Percentiles rank a stretch among this genome's conserved stretches.
Evolutionary conservation across 2,797 vertebrate species (phyloP).

Genomic region (Danio aesculapii): DNA sequence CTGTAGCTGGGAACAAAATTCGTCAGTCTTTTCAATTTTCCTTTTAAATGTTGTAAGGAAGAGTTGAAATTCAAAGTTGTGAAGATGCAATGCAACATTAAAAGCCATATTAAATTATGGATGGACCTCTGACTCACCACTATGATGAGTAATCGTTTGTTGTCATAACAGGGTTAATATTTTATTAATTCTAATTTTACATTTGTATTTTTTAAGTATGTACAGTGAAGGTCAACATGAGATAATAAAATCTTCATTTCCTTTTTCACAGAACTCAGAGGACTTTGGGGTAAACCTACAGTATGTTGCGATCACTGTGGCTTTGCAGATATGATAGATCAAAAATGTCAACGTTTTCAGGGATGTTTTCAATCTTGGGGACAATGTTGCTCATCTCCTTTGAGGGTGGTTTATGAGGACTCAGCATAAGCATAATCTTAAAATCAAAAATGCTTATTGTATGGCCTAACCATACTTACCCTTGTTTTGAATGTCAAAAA

Average conservation of each 20-base stretch:
- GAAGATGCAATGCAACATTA: not conserved
- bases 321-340: not conserved
- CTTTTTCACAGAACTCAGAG: not conserved
- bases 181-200: not conserved
- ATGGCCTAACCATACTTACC: too few relatives aligned
- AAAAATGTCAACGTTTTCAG: not conserved
- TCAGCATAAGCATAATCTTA: too few relatives aligned
- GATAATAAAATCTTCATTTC: too few relatives aligned
- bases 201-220: not conserved
- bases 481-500: too few relatives aligned
- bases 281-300: slow-evolving; percentile 1
- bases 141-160: not conserved
- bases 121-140: not conserved
- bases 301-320: not conserved
- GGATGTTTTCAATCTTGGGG: not conserved
- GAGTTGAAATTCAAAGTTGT: not conserved
- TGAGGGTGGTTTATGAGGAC: too few relatives aligned
- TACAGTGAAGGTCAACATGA: too few relatives aligned
- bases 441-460: too few relatives aligned
- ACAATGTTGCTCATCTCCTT: too few relatives aligned
- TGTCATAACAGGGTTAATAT: not conserved
- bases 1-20: not conserved
- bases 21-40: not conserved
- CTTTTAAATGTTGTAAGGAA: not conserved
- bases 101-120: not conserved